A percentile compares a stretch with the other conserved stretches of the same genome.
phyloP scores from a whole-genome alignment of 1,140 invertebrate species.

The Mylabris phalerata region DNA sequence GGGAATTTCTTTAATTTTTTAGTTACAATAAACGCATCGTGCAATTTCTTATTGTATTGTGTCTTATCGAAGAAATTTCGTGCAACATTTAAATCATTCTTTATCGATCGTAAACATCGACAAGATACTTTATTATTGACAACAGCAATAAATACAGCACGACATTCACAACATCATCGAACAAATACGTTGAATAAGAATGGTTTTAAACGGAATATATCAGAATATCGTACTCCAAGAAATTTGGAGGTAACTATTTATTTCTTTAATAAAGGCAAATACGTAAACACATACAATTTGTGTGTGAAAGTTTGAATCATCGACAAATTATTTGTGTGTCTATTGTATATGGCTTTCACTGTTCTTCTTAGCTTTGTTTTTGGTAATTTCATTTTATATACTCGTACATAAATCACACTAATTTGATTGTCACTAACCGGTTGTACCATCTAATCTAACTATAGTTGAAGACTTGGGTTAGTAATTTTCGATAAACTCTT shows the following conservation, averaged over 20 bases:
- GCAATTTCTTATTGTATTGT: conserved; percentile 73
- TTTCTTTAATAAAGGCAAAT: conserved; percentile 38
- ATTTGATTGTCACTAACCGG: no score
- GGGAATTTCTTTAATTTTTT: conserved; percentile 71
- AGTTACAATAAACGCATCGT: conserved; percentile 61
- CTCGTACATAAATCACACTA: no score
- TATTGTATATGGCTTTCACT: conserved; percentile 13
- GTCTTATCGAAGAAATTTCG: conserved; percentile 70
- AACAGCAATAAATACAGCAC: conserved; percentile 18
- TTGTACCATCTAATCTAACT: no score
- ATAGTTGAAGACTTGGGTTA: no score
- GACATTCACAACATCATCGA: conserved; percentile 26
- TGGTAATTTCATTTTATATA: no score
- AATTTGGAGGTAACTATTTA: conserved; percentile 42
- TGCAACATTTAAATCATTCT: conserved; percentile 59
- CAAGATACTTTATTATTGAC: conserved; percentile 26
- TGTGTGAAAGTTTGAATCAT: conserved; percentile 16
- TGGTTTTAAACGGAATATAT: conserved; percentile 30
- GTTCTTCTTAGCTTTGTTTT: conserved; percentile 4
- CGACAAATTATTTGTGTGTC: neutral
- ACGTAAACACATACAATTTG: conserved; percentile 36
- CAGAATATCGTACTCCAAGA: conserved; percentile 36
- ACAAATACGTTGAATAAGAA: conserved; percentile 15
- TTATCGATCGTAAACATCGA: conserved; percentile 43
- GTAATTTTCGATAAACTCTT: no score